These are phyloP conservation scores for Dallia pectoralis DNA, from an alignment of 2,797 vertebrate genomes.

Conservation along the genomic window DNA sequence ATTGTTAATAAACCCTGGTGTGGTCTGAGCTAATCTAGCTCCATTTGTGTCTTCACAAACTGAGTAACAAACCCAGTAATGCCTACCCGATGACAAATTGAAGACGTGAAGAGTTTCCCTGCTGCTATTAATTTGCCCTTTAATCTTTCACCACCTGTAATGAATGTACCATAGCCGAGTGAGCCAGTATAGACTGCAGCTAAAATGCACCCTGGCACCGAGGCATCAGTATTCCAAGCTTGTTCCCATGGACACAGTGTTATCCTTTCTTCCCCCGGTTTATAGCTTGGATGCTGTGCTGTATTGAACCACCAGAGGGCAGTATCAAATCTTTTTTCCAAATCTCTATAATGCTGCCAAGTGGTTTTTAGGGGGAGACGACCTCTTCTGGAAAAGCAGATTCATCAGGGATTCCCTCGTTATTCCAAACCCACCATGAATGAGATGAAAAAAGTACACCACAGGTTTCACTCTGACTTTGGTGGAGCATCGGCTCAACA, in stretches of 20 bases:
- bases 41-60: not conserved
- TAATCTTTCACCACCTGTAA: constrained; percentile 16
- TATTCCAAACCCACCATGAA: no score
- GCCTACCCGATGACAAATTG: not conserved
- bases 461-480: no score
- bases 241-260: constrained; percentile 67
- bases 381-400: no score
- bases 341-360: constrained; percentile 49
- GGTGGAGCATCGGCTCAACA: no score
- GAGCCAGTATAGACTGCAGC: constrained; percentile 52
- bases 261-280: constrained; percentile 49
- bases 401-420: no score
- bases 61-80: not conserved
- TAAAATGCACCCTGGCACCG: constrained; percentile 66
- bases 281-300: constrained; percentile 23
- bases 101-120: not conserved
- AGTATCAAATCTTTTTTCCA: constrained; percentile 30
- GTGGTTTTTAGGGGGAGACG: constrained; percentile 25
- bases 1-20: no score
- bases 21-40: no score
- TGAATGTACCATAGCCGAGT: constrained; percentile 13
- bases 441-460: no score
- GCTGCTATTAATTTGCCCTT: not conserved
- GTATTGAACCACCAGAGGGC: constrained; percentile 62
- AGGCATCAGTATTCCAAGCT: constrained; percentile 74